These are phyloP conservation scores for fruit fly (Drosophila melanogaster) DNA, from an alignment of 1,140 invertebrate species.

Conservation along the genomic window Release_6_plus_ISO1_MT NT_033777.3:25276501-25277000, in stretches of 20 bases:
- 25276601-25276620: constrained; percentile 70
- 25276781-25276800: constrained; percentile 76
- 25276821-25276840: constrained; percentile 52
- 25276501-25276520: constrained; percentile 45
- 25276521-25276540: constrained; percentile 46
- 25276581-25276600: constrained; percentile 67
- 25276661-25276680: constrained; percentile 87
- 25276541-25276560: constrained; percentile 35
- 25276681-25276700: constrained; percentile 84
- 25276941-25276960: constrained; percentile 79
- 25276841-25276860: constrained; percentile 55
- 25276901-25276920: constrained; percentile 66
- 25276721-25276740: constrained; percentile 85
- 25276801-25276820: constrained; percentile 71
- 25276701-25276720: constrained; percentile 85
- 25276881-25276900: constrained; percentile 71
- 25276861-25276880: constrained; percentile 78
- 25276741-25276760: constrained; percentile 85
- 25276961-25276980: constrained; percentile 43
- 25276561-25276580: constrained; percentile 55
- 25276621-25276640: constrained; percentile 48
- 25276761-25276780: constrained; percentile 86
- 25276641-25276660: constrained; percentile 77
- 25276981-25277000: constrained; percentile 24
- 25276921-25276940: constrained; percentile 55